These are phyloP conservation scores for Oreochromis niloticus DNA, from an alignment of 2,113 vertebrate genomes.

Conservation along the genomic window DNA sequence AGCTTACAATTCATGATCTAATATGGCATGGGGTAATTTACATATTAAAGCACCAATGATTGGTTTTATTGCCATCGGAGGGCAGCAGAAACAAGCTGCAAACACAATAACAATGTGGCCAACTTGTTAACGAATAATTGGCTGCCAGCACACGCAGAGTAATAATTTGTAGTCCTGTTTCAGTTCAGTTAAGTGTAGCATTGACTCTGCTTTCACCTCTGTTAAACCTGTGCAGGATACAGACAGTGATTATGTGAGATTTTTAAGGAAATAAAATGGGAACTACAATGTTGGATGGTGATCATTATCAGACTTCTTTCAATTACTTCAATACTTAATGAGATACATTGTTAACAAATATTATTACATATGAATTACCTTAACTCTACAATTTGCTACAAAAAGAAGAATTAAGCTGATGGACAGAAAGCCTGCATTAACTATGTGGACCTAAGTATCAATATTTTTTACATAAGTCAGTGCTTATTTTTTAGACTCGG, in stretches of 20 bases:
- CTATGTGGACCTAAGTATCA: not conserved
- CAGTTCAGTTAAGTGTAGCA: not conserved
- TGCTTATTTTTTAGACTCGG: rapidly evolving
- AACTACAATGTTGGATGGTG: not conserved
- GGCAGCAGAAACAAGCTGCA: not conserved
- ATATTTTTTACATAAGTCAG: not conserved
- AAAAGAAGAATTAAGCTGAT: not conserved
- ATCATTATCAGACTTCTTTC: not conserved
- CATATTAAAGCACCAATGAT: not conserved
- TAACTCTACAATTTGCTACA: not conserved
- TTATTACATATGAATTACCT: not conserved
- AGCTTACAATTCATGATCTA: not conserved
- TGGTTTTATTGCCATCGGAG: not conserved
- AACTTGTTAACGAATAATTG: not conserved
- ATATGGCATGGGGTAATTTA: not conserved
- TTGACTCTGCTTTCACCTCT: not conserved
- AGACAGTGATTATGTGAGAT: not conserved
- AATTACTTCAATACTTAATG: not conserved
- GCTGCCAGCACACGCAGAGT: not conserved
- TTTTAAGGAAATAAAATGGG: not conserved
- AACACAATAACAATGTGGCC: not conserved
- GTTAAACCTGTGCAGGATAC: not conserved
- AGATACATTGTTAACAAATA: not conserved
- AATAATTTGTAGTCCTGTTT: not conserved
- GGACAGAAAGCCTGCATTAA: not conserved